Evolutionary conservation across 2,797 vertebrate genomes (phyloP).

Genomic region (Pangasius djambal): DNA sequence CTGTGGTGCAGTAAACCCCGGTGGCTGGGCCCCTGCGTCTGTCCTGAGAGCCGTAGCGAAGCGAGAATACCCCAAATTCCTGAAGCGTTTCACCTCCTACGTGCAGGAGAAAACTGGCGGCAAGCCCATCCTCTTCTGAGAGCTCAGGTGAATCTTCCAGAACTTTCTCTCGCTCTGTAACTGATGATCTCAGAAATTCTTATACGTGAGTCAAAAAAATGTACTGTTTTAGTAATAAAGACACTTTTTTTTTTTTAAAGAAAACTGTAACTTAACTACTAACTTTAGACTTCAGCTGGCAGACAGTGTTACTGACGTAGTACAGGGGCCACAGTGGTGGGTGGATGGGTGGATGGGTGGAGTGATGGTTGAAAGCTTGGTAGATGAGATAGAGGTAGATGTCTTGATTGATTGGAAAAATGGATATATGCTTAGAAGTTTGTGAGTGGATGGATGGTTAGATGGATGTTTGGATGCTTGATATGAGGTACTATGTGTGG

Average conservation of each 20-base stretch:
- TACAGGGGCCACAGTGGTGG: not conserved
- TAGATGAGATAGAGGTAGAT: not conserved
- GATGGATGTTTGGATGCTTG: not conserved
- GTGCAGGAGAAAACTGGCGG: conserved; percentile 96
- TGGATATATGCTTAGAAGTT: not conserved
- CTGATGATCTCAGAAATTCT: not conserved
- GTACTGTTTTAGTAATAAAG: not conserved
- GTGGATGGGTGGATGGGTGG: not conserved
- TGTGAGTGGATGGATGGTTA: not conserved
- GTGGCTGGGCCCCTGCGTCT: conserved; percentile 97
- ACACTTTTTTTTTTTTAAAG: not conserved
- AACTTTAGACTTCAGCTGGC: not conserved
- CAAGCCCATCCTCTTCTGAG: conserved; percentile 93
- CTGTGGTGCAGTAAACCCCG: conserved; percentile 81
- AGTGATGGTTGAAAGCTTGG: not conserved
- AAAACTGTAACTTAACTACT: not conserved
- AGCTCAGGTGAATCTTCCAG: conserved; percentile 34
- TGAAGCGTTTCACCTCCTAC: conserved; percentile 96
- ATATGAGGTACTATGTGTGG: too few species aligned
- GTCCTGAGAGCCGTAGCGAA: conserved; percentile 95
- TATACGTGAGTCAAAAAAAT: not conserved
- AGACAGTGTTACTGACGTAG: not conserved
- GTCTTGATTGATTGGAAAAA: not conserved
- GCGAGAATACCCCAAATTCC: conserved; percentile 96
- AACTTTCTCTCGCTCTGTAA: not conserved